phyloP scores from a whole-genome alignment of 2,797 vertebrate species.

The Betta splendens region DNA sequence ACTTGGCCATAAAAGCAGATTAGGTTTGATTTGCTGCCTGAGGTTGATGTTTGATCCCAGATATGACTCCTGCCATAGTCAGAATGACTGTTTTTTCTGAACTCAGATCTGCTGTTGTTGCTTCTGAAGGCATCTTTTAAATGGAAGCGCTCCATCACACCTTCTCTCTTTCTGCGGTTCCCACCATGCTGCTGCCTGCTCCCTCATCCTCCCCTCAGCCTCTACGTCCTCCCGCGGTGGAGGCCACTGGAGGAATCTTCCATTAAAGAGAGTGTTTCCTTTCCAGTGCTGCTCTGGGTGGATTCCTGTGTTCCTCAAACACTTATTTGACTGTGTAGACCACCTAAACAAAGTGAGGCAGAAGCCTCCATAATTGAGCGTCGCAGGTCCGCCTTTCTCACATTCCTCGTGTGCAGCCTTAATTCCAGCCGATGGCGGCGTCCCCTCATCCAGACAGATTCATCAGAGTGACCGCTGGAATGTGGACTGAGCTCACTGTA shows the following conservation, averaged over 20 bases:
- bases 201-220: too few relatives aligned
- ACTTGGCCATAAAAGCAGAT: not conserved
- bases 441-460: slow-evolving; percentile 53
- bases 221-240: too few relatives aligned
- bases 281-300: too few relatives aligned
- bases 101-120: not conserved
- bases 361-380: slow-evolving; percentile 6
- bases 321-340: not conserved
- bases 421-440: slow-evolving; percentile 40
- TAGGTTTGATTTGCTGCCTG: slow-evolving; percentile 8
- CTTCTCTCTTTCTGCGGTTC: too few relatives aligned
- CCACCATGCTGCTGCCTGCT: too few relatives aligned
- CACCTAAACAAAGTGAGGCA: slow-evolving; percentile 18
- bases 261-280: too few relatives aligned
- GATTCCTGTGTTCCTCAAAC: too few relatives aligned
- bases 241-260: too few relatives aligned
- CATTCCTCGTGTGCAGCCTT: slow-evolving; percentile 60
- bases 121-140: too few relatives aligned
- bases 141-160: too few relatives aligned
- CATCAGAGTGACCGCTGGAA: slow-evolving; percentile 61
- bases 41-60: not conserved
- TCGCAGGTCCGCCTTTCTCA: slow-evolving; percentile 32
- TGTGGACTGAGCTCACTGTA: slow-evolving; percentile 60
- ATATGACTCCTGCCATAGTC: not conserved
- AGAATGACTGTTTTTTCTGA: not conserved